Percentiles rank a stretch among this genome's conserved stretches.
Evolutionary conservation across 2,888 invertebrate species (phyloP).

Genomic region (Rosalia funebris): DNA sequence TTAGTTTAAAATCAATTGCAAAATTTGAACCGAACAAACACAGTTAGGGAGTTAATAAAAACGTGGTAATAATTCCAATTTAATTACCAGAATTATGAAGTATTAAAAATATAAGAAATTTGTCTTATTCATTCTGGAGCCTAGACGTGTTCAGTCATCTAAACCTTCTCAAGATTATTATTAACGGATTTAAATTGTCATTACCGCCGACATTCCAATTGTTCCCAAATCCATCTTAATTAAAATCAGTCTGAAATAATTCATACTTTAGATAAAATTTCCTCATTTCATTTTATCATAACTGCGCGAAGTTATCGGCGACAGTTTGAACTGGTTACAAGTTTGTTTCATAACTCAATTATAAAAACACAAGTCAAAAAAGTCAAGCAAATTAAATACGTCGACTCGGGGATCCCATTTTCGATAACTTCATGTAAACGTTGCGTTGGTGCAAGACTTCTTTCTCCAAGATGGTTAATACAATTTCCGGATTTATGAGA

Average conservation of each 20-base stretch:
- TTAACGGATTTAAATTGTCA: too few species aligned
- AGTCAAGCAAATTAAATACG: neutral
- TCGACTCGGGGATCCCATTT: neutral
- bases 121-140: too few species aligned
- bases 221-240: conserved; percentile 18
- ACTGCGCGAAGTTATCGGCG: neutral
- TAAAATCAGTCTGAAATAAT: neutral
- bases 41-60: too few species aligned
- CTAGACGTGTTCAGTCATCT: too few species aligned
- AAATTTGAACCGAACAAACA: too few species aligned
- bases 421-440: neutral
- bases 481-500: neutral
- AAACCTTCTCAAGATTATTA: too few species aligned
- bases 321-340: neutral
- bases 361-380: neutral
- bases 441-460: too few species aligned
- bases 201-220: too few species aligned
- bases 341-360: neutral
- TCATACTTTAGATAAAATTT: neutral
- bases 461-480: neutral
- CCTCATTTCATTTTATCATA: neutral
- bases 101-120: too few species aligned
- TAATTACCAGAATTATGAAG: too few species aligned
- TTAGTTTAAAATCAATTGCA: too few species aligned
- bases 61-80: too few species aligned